These are phyloP conservation scores for Leptopilina syphax DNA, from an alignment of 2,888 invertebrate genomes.

Conservation along the genomic window DNA sequence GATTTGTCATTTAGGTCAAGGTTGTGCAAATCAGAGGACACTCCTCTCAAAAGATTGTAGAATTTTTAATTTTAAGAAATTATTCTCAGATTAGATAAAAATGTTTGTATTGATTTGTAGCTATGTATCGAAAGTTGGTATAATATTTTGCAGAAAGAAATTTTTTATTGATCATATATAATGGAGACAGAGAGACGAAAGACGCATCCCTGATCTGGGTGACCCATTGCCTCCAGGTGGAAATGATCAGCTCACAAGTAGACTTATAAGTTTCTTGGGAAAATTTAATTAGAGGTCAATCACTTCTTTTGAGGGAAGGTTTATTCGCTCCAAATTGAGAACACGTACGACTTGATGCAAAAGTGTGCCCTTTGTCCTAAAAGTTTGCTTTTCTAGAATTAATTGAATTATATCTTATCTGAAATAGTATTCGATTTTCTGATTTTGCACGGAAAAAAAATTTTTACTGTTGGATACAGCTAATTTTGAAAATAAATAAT, in stretches of 20 bases:
- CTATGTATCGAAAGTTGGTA: too few species aligned
- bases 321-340: neutral
- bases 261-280: slow-evolving; percentile 24
- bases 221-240: slow-evolving; percentile 39
- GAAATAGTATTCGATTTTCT: too few species aligned
- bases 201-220: slow-evolving; percentile 32
- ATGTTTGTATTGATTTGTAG: too few species aligned
- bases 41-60: slow-evolving; percentile 18
- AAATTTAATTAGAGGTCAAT: slow-evolving; percentile 9
- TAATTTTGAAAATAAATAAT: too few species aligned
- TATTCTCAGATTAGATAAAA: neutral
- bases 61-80: slow-evolving; percentile 16
- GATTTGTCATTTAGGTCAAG: slow-evolving; percentile 40
- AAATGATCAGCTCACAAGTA: slow-evolving; percentile 8
- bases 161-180: neutral
- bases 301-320: neutral
- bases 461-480: too few species aligned
- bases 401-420: too few species aligned
- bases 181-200: neutral
- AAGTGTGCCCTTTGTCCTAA: too few species aligned
- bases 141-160: too few species aligned
- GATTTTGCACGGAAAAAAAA: too few species aligned
- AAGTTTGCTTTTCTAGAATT: too few species aligned
- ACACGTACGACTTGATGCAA: neutral
- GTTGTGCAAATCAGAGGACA: slow-evolving; percentile 17